A percentile compares a stretch with the other conserved stretches of the same genome.
These are phyloP conservation scores for Aradophagus sp. DNA, from an alignment of 1,140 invertebrate genomes.

Conservation along the genomic window DNA sequence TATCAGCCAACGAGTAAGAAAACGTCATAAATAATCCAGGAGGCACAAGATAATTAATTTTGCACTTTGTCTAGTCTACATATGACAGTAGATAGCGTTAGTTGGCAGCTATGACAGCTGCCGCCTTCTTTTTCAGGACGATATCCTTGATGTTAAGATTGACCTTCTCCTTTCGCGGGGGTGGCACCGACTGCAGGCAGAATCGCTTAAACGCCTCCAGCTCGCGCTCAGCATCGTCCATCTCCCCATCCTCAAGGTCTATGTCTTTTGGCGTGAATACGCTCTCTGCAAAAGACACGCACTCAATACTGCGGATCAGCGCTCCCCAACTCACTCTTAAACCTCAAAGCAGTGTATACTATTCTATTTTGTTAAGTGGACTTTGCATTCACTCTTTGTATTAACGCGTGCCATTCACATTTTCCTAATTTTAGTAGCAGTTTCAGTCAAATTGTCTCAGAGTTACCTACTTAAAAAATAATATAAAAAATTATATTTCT, in stretches of 20 bases:
- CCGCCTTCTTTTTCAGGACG: constrained; percentile 79
- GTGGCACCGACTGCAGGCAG: constrained; percentile 83
- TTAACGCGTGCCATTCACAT: too few relatives aligned
- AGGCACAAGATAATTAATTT: constrained; percentile 9
- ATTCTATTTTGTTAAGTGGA: too few relatives aligned
- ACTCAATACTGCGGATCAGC: constrained; percentile 63
- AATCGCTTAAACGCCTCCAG: constrained; percentile 87
- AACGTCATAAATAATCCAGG: not conserved
- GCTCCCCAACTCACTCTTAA: too few relatives aligned
- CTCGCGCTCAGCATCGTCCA: constrained; percentile 85
- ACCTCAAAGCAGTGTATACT: too few relatives aligned
- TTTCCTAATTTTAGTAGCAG: too few relatives aligned
- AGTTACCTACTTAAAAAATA: too few relatives aligned
- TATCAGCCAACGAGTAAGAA: too few relatives aligned
- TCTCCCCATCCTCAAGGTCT: constrained; percentile 83
- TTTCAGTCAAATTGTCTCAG: too few relatives aligned
- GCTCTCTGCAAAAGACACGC: constrained; percentile 79
- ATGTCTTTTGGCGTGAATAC: constrained; percentile 86
- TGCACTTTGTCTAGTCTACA: constrained; percentile 19
- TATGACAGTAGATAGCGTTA: constrained; percentile 35
- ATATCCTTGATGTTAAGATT: constrained; percentile 84
- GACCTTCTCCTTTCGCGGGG: constrained; percentile 81
- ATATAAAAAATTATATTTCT: too few relatives aligned
- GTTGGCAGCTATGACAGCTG: constrained; percentile 63
- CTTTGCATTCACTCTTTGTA: too few relatives aligned